phyloP scores from a whole-genome alignment of 1,140 invertebrate species.

The Sycophila sp. region DNA sequence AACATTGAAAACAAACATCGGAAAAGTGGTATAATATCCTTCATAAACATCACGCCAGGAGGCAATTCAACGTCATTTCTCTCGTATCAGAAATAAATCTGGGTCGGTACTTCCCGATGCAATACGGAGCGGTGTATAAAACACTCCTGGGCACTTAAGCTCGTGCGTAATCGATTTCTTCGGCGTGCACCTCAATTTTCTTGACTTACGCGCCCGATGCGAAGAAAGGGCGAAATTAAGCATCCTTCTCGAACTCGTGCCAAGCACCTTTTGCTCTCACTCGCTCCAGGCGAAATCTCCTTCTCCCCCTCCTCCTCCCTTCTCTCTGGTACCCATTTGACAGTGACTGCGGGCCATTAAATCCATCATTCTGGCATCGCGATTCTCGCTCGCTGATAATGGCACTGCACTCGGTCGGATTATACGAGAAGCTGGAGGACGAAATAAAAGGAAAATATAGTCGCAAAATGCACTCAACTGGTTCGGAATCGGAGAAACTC shows the following conservation, averaged over 20 bases:
- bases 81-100: slow-evolving; percentile 9
- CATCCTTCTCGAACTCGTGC: background rate
- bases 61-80: too few species aligned
- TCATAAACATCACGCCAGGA: too few species aligned
- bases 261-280: background rate
- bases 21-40: too few species aligned
- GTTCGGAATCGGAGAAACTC: background rate
- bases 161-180: slow-evolving; percentile 21
- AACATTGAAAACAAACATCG: too few species aligned
- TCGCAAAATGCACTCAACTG: background rate
- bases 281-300: background rate
- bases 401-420: background rate
- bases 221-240: background rate
- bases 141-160: background rate
- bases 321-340: slow-evolving; percentile 9
- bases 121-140: background rate
- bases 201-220: background rate
- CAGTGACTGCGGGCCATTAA: slow-evolving; percentile 27
- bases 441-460: background rate
- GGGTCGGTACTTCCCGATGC: background rate
- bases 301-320: background rate
- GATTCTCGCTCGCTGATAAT: slow-evolving; percentile 5
- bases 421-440: background rate
- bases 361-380: slow-evolving; percentile 7
- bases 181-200: background rate